phyloP scores from a whole-genome alignment of 2,113 vertebrate genomes.

The Labrus mixtus region DNA sequence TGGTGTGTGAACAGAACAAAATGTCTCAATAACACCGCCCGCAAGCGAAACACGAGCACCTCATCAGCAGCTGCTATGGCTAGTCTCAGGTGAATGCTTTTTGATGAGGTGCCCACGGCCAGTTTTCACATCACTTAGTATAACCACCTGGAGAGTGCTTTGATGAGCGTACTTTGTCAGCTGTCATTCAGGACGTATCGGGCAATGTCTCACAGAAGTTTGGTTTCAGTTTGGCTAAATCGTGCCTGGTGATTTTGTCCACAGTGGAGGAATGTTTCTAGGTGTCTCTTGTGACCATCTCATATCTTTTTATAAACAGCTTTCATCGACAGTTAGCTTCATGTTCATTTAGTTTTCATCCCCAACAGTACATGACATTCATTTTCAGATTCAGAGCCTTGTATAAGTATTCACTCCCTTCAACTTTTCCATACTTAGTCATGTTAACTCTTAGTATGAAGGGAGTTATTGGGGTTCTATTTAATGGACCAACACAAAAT shows the following conservation, averaged over 20 bases:
- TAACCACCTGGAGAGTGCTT: constrained; percentile 66
- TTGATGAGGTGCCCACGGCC: constrained; percentile 69
- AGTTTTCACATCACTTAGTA: constrained; percentile 70
- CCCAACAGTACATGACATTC: neutral
- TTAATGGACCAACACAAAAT: neutral
- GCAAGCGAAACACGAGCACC: constrained; percentile 61
- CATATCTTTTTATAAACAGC: neutral
- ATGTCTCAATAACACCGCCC: constrained; percentile 77
- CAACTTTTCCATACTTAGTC: neutral
- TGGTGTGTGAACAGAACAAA: constrained; percentile 72
- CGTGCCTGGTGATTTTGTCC: constrained; percentile 12
- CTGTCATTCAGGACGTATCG: constrained; percentile 57
- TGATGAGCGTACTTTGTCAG: constrained; percentile 67
- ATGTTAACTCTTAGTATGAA: neutral
- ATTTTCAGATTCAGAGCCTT: neutral
- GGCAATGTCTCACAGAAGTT: constrained; percentile 12
- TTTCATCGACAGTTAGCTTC: neutral
- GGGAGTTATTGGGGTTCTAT: neutral
- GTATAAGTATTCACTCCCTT: neutral
- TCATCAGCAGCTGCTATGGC: constrained; percentile 64
- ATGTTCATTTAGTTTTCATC: neutral
- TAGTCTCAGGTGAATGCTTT: constrained; percentile 71
- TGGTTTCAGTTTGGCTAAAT: constrained; percentile 15
- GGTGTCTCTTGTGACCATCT: neutral
- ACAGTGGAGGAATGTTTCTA: constrained; percentile 2